phyloP scores from a whole-genome alignment of 2,888 invertebrate species.

The Physocephala rufipes region DNA sequence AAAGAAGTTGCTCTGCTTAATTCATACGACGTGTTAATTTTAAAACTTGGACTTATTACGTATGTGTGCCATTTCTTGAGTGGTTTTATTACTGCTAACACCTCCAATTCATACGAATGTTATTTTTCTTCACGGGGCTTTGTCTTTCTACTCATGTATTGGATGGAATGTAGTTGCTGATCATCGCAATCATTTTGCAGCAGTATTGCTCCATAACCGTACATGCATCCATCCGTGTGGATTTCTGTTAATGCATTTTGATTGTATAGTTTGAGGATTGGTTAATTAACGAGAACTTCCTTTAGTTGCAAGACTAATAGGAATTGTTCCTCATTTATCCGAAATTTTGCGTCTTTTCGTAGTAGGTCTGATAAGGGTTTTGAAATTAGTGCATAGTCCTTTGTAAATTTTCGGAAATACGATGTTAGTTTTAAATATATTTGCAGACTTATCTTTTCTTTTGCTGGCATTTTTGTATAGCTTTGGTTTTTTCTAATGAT shows the following conservation, averaged over 20 bases:
- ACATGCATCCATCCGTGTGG: slow-evolving; percentile 18
- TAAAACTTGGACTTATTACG: slow-evolving; percentile 32
- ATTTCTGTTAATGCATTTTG: slow-evolving; percentile 10
- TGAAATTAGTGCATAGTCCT: slow-evolving; percentile 49
- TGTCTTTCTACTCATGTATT: slow-evolving; percentile 49
- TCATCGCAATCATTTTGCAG: slow-evolving; percentile 46
- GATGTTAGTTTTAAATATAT: slow-evolving; percentile 42
- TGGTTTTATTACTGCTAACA: slow-evolving; percentile 46
- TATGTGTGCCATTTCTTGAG: slow-evolving; percentile 46
- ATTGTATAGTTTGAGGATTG: slow-evolving; percentile 24
- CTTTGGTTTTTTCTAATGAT: slow-evolving; percentile 24
- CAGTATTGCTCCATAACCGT: slow-evolving; percentile 45
- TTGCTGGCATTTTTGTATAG: slow-evolving; percentile 34
- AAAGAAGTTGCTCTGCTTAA: slow-evolving; percentile 40
- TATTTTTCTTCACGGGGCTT: slow-evolving; percentile 44
- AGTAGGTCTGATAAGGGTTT: slow-evolving; percentile 38
- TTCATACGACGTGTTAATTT: slow-evolving; percentile 41
- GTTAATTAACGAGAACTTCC: slow-evolving; percentile 11
- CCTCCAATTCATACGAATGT: slow-evolving; percentile 49
- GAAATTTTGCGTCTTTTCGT: slow-evolving; percentile 46
- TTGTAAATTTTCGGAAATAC: slow-evolving; percentile 41
- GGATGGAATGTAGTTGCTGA: slow-evolving; percentile 44
- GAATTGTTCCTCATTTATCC: slow-evolving; percentile 43
- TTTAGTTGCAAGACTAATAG: slow-evolving; percentile 16
- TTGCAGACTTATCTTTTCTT: slow-evolving; percentile 38